These are phyloP conservation scores for Triops longicaudatus DNA, from an alignment of 1,140 invertebrate genomes.

Conservation along the genomic window DNA sequence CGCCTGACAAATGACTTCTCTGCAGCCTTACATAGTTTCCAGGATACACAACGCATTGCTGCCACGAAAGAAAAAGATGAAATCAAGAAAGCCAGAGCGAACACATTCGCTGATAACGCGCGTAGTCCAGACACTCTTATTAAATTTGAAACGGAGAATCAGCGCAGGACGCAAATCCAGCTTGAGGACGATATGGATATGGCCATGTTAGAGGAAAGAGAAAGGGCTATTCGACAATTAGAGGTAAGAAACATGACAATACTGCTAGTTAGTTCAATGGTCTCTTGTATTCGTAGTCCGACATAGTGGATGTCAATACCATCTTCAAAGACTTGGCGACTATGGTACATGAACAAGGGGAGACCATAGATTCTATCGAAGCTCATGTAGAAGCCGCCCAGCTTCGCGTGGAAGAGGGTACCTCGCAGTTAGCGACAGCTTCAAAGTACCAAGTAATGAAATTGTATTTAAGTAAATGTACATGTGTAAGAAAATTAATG, in stretches of 20 bases:
- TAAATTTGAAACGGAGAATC: not conserved
- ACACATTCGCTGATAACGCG: not conserved
- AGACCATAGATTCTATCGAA: constrained; percentile 93
- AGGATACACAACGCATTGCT: constrained; percentile 44
- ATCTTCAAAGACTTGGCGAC: constrained; percentile 81
- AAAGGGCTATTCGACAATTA: constrained; percentile 77
- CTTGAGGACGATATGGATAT: constrained; percentile 79
- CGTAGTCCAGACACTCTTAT: constrained; percentile 17
- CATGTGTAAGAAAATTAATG: not conserved
- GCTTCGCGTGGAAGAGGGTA: constrained; percentile 72
- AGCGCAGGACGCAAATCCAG: constrained; percentile 50
- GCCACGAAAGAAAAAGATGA: constrained; percentile 40
- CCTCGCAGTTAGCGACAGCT: constrained; percentile 69
- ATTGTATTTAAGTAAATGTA: not conserved
- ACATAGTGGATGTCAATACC: constrained; percentile 43
- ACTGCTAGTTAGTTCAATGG: constrained; percentile 14
- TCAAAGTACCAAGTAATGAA: constrained; percentile 59
- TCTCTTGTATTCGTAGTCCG: constrained; percentile 24
- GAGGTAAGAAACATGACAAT: constrained; percentile 54
- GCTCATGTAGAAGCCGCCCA: constrained; percentile 86
- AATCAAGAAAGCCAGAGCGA: constrained; percentile 1
- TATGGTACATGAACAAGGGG: constrained; percentile 95
- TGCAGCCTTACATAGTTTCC: constrained; percentile 78
- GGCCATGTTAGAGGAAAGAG: constrained; percentile 75
- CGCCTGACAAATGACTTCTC: constrained; percentile 90